Conservation (phyloP, 2,113 vertebrate species). For the Peromyscus maniculatus region DNA sequence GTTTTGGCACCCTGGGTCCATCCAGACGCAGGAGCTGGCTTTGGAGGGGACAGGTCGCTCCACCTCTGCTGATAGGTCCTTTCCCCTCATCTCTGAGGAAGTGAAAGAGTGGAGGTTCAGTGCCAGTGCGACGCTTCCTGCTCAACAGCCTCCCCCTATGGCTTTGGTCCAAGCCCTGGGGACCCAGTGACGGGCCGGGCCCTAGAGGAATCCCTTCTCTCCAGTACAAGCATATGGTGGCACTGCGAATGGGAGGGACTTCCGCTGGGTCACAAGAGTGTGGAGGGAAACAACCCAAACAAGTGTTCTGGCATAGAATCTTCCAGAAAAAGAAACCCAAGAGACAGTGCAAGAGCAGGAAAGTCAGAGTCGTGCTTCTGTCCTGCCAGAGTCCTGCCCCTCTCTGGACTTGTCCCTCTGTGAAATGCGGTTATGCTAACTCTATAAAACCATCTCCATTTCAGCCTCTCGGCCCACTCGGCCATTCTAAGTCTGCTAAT, state of each 20-base stretch:
- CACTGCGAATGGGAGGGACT: background rate
- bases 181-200: background rate
- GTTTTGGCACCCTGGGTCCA: background rate
- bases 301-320: background rate
- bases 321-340: background rate
- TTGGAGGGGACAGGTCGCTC: background rate
- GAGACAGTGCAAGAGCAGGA: rapidly evolving
- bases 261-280: background rate
- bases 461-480: slow-evolving; percentile 16
- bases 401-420: background rate
- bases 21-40: background rate
- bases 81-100: background rate
- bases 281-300: background rate
- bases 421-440: background rate
- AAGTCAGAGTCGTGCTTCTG: background rate
- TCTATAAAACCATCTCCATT: background rate
- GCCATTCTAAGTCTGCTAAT: slow-evolving; percentile 4
- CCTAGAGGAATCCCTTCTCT: background rate
- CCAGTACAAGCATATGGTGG: background rate
- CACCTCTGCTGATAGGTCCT: background rate
- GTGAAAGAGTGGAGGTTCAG: background rate
- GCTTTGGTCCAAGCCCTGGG: background rate
- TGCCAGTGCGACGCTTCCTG: rapidly evolving
- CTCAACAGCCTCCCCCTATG: background rate
- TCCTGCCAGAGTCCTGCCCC: background rate